These are phyloP conservation scores for Isaurus tuberculatus DNA, from an alignment of 92 coral and sea anemone genomes.

Conservation along the genomic window DNA sequence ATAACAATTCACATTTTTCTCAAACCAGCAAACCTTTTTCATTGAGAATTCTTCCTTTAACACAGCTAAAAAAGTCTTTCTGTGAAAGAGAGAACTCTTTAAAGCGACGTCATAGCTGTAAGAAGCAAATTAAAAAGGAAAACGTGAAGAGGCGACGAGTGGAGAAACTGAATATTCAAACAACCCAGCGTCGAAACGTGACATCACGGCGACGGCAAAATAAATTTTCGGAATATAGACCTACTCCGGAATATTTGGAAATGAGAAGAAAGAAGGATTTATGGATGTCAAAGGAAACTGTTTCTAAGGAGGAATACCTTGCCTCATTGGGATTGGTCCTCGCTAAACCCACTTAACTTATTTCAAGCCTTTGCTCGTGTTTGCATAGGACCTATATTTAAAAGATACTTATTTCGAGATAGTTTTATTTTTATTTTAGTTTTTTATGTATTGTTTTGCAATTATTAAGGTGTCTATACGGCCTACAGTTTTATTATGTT, in stretches of 20 bases:
- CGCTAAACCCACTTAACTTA: background rate
- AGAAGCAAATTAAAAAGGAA: background rate
- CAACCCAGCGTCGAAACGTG: conserved; percentile 20
- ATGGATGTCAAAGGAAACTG: conserved; percentile 37
- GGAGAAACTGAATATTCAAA: background rate
- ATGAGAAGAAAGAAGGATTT: conserved; percentile 35
- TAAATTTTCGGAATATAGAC: conserved; percentile 35
- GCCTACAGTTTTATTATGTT: no score
- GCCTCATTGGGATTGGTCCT: conserved; percentile 25
- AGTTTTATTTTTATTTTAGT: no score
- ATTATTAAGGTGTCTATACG: no score
- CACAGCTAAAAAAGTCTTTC: background rate
- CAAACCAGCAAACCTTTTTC: conserved; percentile 12
- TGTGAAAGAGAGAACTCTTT: conserved; percentile 8
- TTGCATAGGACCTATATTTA: no score
- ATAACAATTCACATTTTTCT: background rate
- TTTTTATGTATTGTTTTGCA: no score
- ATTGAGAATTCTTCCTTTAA: background rate
- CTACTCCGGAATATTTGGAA: conserved; percentile 41
- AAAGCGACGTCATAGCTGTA: conserved; percentile 20
- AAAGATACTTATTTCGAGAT: no score
- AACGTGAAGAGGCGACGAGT: conserved; percentile 22
- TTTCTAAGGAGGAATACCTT: conserved; percentile 26
- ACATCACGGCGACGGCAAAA: conserved; percentile 42
- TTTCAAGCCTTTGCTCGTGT: no score